Base-by-base conservation (phyloP, 2,888 invertebrate genomes). In the Clistopyga incitator region DNA sequence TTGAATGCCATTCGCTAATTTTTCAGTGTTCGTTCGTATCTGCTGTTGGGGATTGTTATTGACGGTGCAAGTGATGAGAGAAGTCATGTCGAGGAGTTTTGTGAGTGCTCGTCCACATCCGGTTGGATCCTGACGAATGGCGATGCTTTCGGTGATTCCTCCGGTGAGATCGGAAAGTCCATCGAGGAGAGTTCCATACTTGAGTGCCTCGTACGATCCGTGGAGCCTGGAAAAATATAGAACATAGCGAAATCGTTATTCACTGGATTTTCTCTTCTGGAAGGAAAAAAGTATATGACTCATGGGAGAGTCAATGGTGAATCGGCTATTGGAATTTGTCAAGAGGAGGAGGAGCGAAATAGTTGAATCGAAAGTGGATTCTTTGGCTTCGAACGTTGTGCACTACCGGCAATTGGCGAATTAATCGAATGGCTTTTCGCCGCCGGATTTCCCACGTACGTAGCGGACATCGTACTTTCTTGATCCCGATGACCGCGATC, bases 141-240 rank as follows among this genome's bases (percentile, higher is more conserved):
- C 95, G 85, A 98, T 95, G 84, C 96, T 96, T 92, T 98, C 98
- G 0, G 98, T 97, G 79, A 98, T 97, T 6, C 98, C 98, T 0
- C 98, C 98, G 0, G 98, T 97, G 42, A 98, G 94, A 93, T 98
- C 98, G 0, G 97, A 97, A 72, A 98, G 94, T 0, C 98, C 98
- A 91, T 98, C 98, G 82, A 98, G 94, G 13, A 97, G 94, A 61
- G 97, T 97, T n/a, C 98, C 98, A 91, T 98, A 98, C 91, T 98
- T 98, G 1, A 98, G 94, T 0, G 98, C 98, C 93, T 98, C 98
- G 93, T 98, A 98, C 0, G 98, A 98, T 4, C 98, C 98, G 91
- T 98, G 98, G 76, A 98, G 93, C 93, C 98, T 98, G 92, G 15
- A 93, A 92, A 47, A 84, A 84, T 64, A n/a, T 47, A 75, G 68